These are phyloP conservation scores for Sphaerophoria rueppellii DNA, from an alignment of 2,888 invertebrate species.

Conservation along the genomic window DNA sequence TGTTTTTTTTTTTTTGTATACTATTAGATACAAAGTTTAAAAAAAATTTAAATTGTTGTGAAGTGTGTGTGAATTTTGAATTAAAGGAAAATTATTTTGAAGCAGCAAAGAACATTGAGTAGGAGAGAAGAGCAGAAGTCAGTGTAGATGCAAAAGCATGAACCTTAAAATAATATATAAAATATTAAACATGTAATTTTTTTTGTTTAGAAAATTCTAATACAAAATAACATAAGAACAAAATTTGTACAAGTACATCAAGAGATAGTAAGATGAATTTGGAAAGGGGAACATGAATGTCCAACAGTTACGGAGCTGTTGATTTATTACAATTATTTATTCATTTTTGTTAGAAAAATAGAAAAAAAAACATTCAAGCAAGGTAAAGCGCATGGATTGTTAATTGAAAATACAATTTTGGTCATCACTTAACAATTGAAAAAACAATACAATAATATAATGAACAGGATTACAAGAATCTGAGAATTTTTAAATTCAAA, in stretches of 20 bases:
- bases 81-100: slow-evolving; percentile 67
- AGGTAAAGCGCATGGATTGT: slow-evolving; percentile 59
- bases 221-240: slow-evolving; percentile 28
- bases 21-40: slow-evolving; percentile 41
- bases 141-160: slow-evolving; percentile 41
- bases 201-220: slow-evolving; percentile 38
- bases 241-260: not conserved
- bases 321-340: no score
- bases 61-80: slow-evolving; percentile 64
- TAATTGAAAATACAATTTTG: slow-evolving; percentile 22
- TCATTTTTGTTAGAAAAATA: not conserved
- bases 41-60: slow-evolving; percentile 39
- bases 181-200: not conserved
- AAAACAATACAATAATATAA: not conserved
- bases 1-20: slow-evolving; percentile 48
- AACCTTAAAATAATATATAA: slow-evolving; percentile 13
- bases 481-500: slow-evolving; percentile 13
- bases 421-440: slow-evolving; percentile 7
- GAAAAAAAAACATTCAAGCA: slow-evolving; percentile 53
- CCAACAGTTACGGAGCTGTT: no score
- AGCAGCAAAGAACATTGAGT: slow-evolving; percentile 66
- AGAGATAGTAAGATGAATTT: no score
- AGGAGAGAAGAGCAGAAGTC: slow-evolving; percentile 51
- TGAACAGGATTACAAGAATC: slow-evolving; percentile 26
- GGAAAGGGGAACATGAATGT: no score